Evolutionary conservation across 2,797 vertebrate species (phyloP).

Genomic region (Leucoraja ocellata): DNA sequence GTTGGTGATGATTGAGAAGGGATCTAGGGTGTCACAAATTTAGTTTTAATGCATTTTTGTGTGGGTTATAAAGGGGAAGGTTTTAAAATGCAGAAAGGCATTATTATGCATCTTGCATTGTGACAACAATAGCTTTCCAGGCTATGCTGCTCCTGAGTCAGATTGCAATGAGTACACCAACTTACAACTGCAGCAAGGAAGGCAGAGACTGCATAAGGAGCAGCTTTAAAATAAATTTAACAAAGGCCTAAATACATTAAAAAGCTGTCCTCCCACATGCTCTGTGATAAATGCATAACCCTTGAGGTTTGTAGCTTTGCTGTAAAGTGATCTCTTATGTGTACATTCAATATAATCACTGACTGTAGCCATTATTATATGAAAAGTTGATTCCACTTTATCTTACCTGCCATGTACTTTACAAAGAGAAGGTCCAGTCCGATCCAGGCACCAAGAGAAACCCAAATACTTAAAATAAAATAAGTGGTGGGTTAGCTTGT

Average conservation of each 20-base stretch:
- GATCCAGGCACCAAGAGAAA: neutral
- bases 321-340: neutral
- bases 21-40: too few relatives aligned
- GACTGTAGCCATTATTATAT: neutral
- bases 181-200: neutral
- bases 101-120: neutral
- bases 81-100: neutral
- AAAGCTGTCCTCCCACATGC: slow-evolving; percentile 15
- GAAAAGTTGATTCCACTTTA: too few relatives aligned
- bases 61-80: too few relatives aligned
- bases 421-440: neutral
- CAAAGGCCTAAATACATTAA: neutral
- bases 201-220: neutral
- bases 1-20: too few relatives aligned
- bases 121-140: too few relatives aligned
- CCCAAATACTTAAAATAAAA: neutral
- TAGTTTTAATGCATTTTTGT: neutral
- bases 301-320: neutral
- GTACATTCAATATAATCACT: neutral
- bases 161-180: neutral
- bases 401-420: neutral
- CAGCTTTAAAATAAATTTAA: neutral
- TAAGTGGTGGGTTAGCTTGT: neutral
- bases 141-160: neutral
- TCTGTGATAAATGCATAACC: neutral